A percentile compares a stretch with the other conserved stretches of the same genome.
phyloP scores from a whole-genome alignment of 2,797 vertebrate genomes.

The Galagoides demidoff region DNA sequence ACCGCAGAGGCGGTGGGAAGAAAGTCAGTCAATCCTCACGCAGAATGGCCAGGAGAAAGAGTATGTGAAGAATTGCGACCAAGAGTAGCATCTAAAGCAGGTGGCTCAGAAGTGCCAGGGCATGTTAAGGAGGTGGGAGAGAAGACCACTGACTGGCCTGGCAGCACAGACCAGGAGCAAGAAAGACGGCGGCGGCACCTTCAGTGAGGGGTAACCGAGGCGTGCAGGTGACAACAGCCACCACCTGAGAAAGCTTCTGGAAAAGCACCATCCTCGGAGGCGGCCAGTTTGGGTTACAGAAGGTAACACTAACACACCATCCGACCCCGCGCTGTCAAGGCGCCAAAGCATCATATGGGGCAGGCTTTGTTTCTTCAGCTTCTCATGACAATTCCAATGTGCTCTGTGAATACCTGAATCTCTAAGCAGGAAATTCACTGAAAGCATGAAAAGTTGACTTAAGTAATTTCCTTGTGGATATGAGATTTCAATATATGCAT shows the following conservation, averaged over 20 bases:
- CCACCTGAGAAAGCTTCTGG: neutral
- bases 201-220: neutral
- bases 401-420: neutral
- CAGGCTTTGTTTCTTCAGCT: neutral
- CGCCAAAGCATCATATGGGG: neutral
- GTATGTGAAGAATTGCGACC: neutral
- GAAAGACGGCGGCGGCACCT: neutral
- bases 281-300: conserved; percentile 8
- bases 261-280: conserved; percentile 10
- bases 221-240: neutral
- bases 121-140: neutral
- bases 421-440: neutral
- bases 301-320: neutral
- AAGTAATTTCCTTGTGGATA: neutral
- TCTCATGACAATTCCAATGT: neutral
- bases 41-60: neutral
- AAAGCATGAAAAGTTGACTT: neutral
- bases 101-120: neutral
- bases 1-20: neutral
- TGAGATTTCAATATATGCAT: neutral
- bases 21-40: neutral
- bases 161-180: neutral
- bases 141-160: neutral
- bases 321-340: neutral
- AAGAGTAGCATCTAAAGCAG: neutral